Percentiles rank a stretch among this genome's conserved stretches.
Conservation (phyloP, 2,888 invertebrate species). For the Zelleria hepariella region DNA sequence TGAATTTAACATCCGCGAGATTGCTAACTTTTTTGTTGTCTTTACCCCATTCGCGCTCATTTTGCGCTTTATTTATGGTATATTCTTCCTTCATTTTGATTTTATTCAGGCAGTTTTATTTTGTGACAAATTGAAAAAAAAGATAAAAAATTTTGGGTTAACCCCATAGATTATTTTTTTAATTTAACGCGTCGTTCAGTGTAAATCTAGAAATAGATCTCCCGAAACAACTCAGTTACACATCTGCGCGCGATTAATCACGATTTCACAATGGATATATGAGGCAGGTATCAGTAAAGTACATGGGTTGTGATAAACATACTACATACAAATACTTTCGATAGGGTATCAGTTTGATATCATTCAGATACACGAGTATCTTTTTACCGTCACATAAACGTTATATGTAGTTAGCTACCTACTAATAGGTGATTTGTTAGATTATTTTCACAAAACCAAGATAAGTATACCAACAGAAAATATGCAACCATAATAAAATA, state of each 20-base stretch:
- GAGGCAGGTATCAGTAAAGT: not conserved
- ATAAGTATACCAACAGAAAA: too few relatives aligned
- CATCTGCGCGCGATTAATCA: not conserved
- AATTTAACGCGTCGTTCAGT: not conserved
- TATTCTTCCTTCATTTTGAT: not conserved
- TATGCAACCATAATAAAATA: too few relatives aligned
- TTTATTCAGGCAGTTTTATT: not conserved
- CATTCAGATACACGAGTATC: not conserved
- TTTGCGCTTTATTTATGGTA: not conserved
- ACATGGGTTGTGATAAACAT: not conserved
- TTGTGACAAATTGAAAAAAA: not conserved
- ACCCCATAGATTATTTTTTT: not conserved
- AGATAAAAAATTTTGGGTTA: not conserved
- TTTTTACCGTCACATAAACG: too few relatives aligned
- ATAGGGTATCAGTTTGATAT: not conserved
- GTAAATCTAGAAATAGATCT: not conserved
- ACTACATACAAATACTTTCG: not conserved
- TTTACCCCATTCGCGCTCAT: not conserved
- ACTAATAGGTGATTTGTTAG: too few relatives aligned
- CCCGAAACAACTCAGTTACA: not conserved
- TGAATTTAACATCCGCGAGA: not conserved
- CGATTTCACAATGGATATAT: not conserved
- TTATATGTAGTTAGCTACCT: too few relatives aligned
- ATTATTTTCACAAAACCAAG: too few relatives aligned
- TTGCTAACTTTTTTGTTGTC: not conserved